These are phyloP conservation scores for Canis aureus DNA, from an alignment of 2,113 vertebrate genomes.

Conservation along the genomic window DNA sequence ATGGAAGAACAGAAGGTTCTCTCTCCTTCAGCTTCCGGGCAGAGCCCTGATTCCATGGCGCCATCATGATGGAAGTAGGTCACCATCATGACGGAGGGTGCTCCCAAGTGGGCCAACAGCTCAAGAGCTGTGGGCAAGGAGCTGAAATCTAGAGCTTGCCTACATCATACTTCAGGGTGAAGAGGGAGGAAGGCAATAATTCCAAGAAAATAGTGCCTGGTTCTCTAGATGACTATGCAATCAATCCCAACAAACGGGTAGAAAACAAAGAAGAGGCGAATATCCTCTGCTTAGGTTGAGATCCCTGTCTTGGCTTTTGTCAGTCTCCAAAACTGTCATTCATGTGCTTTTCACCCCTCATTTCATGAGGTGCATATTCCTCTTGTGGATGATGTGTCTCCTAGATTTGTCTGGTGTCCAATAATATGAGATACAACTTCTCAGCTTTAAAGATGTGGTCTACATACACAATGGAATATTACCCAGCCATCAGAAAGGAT, in stretches of 20 bases:
- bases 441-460: background rate
- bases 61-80: background rate
- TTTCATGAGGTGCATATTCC: background rate
- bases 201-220: background rate
- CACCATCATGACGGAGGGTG: background rate
- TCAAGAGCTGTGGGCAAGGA: background rate
- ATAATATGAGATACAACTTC: background rate
- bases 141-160: background rate
- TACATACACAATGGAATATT: no score
- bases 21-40: background rate
- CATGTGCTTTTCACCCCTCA: background rate
- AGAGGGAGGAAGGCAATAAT: background rate
- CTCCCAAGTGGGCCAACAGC: background rate
- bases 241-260: background rate
- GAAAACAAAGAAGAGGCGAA: background rate
- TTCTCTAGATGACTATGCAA: constrained; percentile 3
- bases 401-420: background rate
- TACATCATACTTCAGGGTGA: background rate
- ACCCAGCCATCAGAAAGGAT: no score
- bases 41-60: background rate
- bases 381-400: background rate
- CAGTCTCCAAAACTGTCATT: background rate
- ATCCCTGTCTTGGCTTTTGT: background rate
- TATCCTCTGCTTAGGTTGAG: constrained; percentile 8
- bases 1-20: background rate